Base-by-base conservation (phyloP, 2,797 vertebrate species). In the Sebastes reedi region DNA sequence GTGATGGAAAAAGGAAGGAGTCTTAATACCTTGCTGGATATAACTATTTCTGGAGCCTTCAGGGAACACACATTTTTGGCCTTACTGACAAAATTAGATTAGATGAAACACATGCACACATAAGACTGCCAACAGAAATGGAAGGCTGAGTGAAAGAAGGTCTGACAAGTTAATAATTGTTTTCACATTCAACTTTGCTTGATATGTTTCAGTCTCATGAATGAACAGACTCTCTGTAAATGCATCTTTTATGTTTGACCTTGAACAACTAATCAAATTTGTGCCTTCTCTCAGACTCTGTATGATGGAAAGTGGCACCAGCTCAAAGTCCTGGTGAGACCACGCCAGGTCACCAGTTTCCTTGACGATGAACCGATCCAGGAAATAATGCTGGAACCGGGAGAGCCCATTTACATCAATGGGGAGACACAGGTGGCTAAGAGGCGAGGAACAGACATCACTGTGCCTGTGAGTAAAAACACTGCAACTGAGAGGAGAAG, bases 301-400 rank as follows among this genome's bases (percentile, higher is more conserved):
- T 97, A 93, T 76, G 94, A 97, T 81, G 96, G 92, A 66, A 89
- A 89, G 60, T 97, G 96, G 96, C 96, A 97, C 85, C 96, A 97
- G 87, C 88, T 97, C 77, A 97, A 96, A 88, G 77, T 97, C 32
- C 80, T 96, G 52, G 94, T 97, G 42, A 89, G 91, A 56, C 93
- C 92, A 9, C 82, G 12, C 6, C 87, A 84, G 22, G 90, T 95
- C 14, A 72, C 82, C 29, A 54, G 91, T 83, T 97, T 94, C 80
- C 89, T 97, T 4, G 96, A 97, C 4, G 95, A 95, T 55, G 32
- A 83, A 14, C 60, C 46, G 16, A 89, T 96, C 34, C 90, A 92
- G 69, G 92, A 94, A 55, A 50, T 71, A 5, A 24, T 5, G 18
- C 64, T 97, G 79, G 83, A 95, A 4, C 88, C 93, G 0, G 90